Evolutionary conservation across 1,140 invertebrate species (phyloP), one percentile per base, ranked within the genome.

Genomic region (Telenomus remus): DNA sequence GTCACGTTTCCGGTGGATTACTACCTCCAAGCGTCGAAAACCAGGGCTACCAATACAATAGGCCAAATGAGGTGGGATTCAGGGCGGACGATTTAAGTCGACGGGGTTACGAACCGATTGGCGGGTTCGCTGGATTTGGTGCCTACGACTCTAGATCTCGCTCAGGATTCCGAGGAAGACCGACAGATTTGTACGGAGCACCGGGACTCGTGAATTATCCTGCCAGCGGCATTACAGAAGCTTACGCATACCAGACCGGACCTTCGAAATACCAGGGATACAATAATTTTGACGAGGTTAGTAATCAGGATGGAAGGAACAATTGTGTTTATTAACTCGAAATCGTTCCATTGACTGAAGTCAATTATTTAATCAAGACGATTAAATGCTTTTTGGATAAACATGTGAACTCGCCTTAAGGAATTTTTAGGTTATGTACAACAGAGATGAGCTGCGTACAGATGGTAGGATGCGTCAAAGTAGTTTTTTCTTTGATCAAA

Each of bases 1-100:
- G 79, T 57, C 64, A 76, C 51, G 81, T 81, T 9, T 70, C 78
- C 4, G 85, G 73, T 43, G 86, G 84, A 63, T 50, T 71, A 65
- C 74, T 86, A 19, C 71, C 85, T 56, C 81, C 84, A 15, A 80
- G 79, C 37, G 77, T 74, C 34, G 73, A 78, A 68, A 78, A 78
- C 55, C 81, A 81, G 46, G 83, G 83, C 50, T 86, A 87, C 69
- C 84, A 85, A 59, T 87, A 87, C 66, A 85, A 83, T 70, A 79
- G 84, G 71, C 33, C 80, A 56, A 73, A 76, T 6, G 78, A 66
- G 54, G 56, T 60, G 37, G 66, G 57, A 13, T 76, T 74, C 43
- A 63, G 76, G 0, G 51, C 44, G 16, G 75, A 65, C 11, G 75
- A 70, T 33, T 16, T 44, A 61, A 51, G 51, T 53, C 55, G 65